Percentiles rank a stretch among this genome's conserved stretches.
These are phyloP conservation scores for Eptatretus atami DNA, from an alignment of 2,797 vertebrate genomes.

Conservation along the genomic window DNA sequence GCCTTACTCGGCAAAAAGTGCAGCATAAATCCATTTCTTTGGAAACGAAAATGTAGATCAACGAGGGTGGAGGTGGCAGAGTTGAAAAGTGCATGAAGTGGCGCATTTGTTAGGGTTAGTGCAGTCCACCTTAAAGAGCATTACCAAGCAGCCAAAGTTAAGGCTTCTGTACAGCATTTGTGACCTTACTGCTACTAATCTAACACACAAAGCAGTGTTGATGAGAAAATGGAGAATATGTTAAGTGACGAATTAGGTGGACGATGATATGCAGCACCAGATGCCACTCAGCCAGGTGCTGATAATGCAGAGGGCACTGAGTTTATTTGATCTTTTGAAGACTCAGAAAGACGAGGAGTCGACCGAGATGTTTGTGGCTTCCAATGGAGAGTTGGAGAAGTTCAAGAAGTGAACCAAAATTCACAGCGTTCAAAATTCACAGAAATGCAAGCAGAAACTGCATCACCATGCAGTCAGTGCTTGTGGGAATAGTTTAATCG, in stretches of 20 bases:
- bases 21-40: neutral
- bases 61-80: neutral
- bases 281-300: neutral
- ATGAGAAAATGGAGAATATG: too few species aligned
- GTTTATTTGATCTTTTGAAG: neutral
- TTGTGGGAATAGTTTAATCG: too few species aligned
- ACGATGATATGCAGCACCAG: neutral
- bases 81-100: neutral
- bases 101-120: neutral
- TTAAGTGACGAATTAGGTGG: neutral
- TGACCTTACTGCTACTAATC: conserved; percentile 3
- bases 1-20: conserved; percentile 1
- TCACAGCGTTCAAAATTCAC: too few species aligned
- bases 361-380: too few species aligned
- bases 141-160: neutral
- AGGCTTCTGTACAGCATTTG: neutral
- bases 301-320: neutral
- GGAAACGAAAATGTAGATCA: neutral
- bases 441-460: too few species aligned
- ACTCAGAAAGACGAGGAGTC: too few species aligned
- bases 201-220: neutral
- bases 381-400: too few species aligned
- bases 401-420: too few species aligned
- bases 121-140: neutral
- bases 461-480: too few species aligned